Evolutionary conservation across 35 echinoderm and acorn worm species (phyloP).

Genomic region (Chiridota heheva): DNA sequence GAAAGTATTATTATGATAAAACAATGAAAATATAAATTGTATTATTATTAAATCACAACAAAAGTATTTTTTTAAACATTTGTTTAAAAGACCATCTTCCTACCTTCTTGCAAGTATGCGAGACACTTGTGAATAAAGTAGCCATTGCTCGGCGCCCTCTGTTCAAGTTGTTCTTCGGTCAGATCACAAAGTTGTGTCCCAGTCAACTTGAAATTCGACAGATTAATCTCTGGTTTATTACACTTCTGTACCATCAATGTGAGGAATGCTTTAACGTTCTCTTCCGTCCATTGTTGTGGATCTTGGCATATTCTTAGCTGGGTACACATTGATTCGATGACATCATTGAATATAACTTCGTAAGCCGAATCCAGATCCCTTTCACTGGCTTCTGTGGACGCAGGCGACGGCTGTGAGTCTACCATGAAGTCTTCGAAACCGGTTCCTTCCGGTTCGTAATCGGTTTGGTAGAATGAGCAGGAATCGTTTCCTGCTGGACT

Average conservation of each 20-base stretch:
- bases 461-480: no score
- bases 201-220: conserved; percentile 68
- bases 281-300: conserved; percentile 64
- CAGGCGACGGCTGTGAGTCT: conserved; percentile 11
- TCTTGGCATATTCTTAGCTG: conserved; percentile 38
- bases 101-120: conserved; percentile 57
- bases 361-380: neutral
- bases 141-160: conserved; percentile 59
- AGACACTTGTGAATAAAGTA: conserved; percentile 68
- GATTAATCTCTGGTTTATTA: conserved; percentile 46
- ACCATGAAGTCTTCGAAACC: no score
- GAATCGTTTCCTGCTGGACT: no score
- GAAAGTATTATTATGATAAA: neutral
- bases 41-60: neutral
- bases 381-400: neutral
- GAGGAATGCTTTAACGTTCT: conserved; percentile 81
- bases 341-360: conserved; percentile 17
- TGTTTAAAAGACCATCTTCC: neutral
- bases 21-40: neutral
- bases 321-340: neutral
- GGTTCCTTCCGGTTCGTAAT: no score
- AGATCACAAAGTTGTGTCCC: conserved; percentile 64
- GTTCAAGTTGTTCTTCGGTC: conserved; percentile 60
- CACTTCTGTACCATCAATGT: conserved; percentile 47
- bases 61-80: neutral